Evolutionary conservation across 2,888 invertebrate species (phyloP), one percentile per base, ranked within the genome.

Genomic region (Stenodema calcarata): DNA sequence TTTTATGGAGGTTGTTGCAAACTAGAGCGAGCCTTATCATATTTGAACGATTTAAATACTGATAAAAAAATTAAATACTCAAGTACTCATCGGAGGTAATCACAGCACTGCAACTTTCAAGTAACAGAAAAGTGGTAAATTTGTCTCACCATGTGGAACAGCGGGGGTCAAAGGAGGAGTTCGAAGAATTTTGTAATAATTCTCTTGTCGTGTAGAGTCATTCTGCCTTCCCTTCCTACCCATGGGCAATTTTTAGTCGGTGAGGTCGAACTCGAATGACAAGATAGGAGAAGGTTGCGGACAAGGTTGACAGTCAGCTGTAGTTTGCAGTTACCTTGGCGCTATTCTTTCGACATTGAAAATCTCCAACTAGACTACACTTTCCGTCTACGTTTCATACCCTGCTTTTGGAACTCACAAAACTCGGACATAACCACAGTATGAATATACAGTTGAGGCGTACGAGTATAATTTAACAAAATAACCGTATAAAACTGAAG

Each of bases 221-320:
- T 80, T 80, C 47, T 50, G 47, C 27, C 73, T 30, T 12, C 73
- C 30, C 80, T 54, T 80, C 80, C 54, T 27, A 30, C 54, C 47
- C 80, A 47, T 80, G n/a, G 50, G 54, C 50, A 28, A 80, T 54
- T 80, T 80, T 80, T 54, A 54, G 50, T 80, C 73, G 6, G 42
- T 50, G 16, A 80, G 80, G 80, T 80, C 79, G 47, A 44, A 44
- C 27, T 79, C 44, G 80, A 80, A 80, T 80, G 80, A 54, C 80
- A 80, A 54, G 80, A 50, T 28, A 9, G 14, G 30, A 30, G 78
- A 78, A 78, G 78, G 78, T 78, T 78, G 14, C 23, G 0, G 4
- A 42, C 78, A 78, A 78, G 78, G 78, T 62, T 62, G 62, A 62
- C 62, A 27, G 27, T 62, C 62, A 62, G 62, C 62, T 62, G 62